Evolutionary conservation across 2,113 vertebrate species (phyloP).

Genomic region (Antigone vipio): DNA sequence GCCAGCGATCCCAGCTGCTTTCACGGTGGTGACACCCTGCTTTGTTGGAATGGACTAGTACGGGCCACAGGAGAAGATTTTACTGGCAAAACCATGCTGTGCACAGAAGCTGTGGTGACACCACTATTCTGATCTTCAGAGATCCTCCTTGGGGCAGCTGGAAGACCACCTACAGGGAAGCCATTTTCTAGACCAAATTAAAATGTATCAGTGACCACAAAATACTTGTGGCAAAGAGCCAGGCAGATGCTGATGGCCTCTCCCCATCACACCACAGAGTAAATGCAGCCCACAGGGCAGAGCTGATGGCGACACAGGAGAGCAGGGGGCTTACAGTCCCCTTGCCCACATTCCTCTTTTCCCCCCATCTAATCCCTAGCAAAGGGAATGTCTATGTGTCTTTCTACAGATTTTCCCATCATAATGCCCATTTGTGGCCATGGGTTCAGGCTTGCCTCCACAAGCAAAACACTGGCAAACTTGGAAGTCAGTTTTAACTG

Average conservation of each 20-base stretch:
- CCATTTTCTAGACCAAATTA: background rate
- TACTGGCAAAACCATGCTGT: background rate
- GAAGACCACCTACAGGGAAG: background rate
- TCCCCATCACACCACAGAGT: background rate
- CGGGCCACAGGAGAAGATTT: background rate
- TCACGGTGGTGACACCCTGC: background rate
- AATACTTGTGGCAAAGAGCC: background rate
- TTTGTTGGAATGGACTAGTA: background rate
- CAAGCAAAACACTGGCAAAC: background rate
- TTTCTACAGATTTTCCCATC: background rate
- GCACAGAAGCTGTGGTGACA: background rate
- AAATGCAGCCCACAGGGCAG: background rate
- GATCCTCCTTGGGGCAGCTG: background rate
- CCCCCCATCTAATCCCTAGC: background rate
- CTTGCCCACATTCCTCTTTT: background rate
- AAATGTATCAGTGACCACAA: background rate
- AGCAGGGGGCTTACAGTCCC: background rate
- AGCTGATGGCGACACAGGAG: background rate
- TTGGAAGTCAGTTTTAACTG: background rate
- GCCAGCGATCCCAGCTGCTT: background rate
- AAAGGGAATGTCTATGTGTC: background rate
- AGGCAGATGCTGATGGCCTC: background rate
- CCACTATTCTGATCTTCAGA: background rate
- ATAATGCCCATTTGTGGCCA: background rate
- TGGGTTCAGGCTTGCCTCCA: background rate